Base-by-base conservation (phyloP, 2,797 vertebrate species). In the Choloepus didactylus region DNA sequence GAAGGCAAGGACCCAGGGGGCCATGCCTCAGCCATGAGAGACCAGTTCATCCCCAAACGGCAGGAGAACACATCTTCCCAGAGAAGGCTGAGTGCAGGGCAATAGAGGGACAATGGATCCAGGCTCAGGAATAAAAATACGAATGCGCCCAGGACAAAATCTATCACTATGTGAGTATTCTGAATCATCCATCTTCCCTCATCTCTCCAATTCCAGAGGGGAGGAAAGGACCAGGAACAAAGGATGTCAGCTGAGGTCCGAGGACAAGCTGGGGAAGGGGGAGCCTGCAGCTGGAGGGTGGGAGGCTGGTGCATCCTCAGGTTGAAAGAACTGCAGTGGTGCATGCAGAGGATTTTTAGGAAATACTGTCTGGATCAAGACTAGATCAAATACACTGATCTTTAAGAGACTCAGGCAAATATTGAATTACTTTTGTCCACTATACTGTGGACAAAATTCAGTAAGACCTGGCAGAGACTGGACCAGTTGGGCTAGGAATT, bases 21-120 rank as follows among this genome's bases (percentile, higher is more conserved):
- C 23, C 64, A 3, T 3, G 27, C 35, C 0, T 0, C 0, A 3
- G 27, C 19, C 21, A 27, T 0, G 6, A 18, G 23, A 35, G 5
- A 2, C 31, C 76, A 64, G 49, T 51, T 62, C 27, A 15, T 54
- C 14, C 54, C 54, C 54, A 54, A 16, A 51, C 11, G 23, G 38
- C 59, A 9, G 38, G 51, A 44, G 15, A 21, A 23, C 25, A 15
- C 1, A 7, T 4, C 41, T 49, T 59, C 56, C 11, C 49, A 3
- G 51, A 10, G 56, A 27, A 67, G 18, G n/a, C 41, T 41, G 76
- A 56, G 10, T 23, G 6, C 10, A 69, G 41, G 60, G 14, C 5
- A 0, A 2, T 1, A 31, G 9, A 25, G 18, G 5, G 46, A 46
- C 54, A 14, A 0, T n/a, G 27, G 25, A 49, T 59, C 46, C 25